phyloP scores from a whole-genome alignment of 2,797 vertebrate genomes.

The Xenentodon cancila region DNA sequence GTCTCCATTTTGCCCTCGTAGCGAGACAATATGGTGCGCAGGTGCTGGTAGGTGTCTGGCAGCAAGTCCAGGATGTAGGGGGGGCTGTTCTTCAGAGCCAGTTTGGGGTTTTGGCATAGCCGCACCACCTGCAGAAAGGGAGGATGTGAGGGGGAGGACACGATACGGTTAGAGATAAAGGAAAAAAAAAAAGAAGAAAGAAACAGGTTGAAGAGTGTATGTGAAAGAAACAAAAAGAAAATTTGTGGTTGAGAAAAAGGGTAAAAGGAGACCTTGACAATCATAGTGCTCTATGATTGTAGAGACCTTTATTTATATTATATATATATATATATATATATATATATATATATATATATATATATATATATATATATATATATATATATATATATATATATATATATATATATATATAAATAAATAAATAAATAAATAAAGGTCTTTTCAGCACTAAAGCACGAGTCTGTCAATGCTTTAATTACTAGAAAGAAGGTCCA shows the following conservation, averaged over 20 bases:
- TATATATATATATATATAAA: no score
- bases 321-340: no score
- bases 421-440: no score
- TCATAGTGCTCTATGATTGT: no score
- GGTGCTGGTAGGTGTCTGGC: constrained; percentile 98
- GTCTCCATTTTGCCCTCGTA: constrained; percentile 99
- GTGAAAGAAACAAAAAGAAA: neutral
- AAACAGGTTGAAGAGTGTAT: neutral
- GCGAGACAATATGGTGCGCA: constrained; percentile 93
- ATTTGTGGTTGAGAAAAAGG: neutral
- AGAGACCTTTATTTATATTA: no score
- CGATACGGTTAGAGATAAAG: constrained; percentile 32
- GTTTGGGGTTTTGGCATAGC: constrained; percentile 96
- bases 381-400: no score
- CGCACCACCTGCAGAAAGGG: constrained; percentile 89
- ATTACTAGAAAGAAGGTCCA: constrained; percentile 28
- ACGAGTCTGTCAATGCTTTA: constrained; percentile 33
- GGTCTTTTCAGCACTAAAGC: constrained; percentile 22
- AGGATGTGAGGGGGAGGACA: constrained; percentile 39
- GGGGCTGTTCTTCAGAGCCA: constrained; percentile 98
- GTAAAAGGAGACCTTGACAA: neutral
- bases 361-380: no score
- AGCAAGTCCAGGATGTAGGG: constrained; percentile 98
- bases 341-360: no score
- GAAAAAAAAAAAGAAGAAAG: constrained; percentile 1